Evolutionary conservation across 2,113 vertebrate species (phyloP), one percentile per base, ranked within the genome.

Genomic region (Cheirogaleus medius): DNA sequence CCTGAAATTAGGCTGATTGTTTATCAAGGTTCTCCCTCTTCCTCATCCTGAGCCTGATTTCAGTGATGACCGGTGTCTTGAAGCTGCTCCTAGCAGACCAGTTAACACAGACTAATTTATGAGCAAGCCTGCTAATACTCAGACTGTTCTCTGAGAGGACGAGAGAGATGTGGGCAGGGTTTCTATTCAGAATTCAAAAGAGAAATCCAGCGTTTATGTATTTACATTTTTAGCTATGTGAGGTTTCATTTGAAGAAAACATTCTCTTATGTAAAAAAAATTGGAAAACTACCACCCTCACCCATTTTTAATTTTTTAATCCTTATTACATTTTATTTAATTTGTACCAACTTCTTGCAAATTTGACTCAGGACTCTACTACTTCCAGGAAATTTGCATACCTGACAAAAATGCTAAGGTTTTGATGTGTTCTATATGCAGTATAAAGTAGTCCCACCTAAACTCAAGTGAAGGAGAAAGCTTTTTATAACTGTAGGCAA

Each of bases 121-220:
- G 11, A 44, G 4, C 11, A 18, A 76, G 23, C 21, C 6, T 29
- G 8, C 10, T 5, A 6, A 66, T 13, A 37, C 7, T 29, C 18
- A 71, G 1, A 18, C 15, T 17, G 1, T 7, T 1, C 6, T 60
- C 49, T 13, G 6, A 44, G 74, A 76, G 27, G 34, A 42, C 10
- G 14, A 34, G 1, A 0, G 1, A 25, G 20, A 2, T 17, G 1
- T 2, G 14, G 32, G 54, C 20, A 34, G 1, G 12, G 8, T 29
- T 52, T 71, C 47, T 56, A 32, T 5, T 68, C 1, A 63, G 23
- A 47, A 71, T 42, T 20, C 37, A 27, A 69, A 58, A 34, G 44
- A 85, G 49, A 76, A 58, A 27, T 4, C 68, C 9, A 0, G 9
- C 42, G 80, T 83, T 39, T 13, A 15, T 77, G 3, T 82, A 3